Base-by-base conservation (phyloP, 2,888 invertebrate genomes). In the Aricia artaxerxes region DNA sequence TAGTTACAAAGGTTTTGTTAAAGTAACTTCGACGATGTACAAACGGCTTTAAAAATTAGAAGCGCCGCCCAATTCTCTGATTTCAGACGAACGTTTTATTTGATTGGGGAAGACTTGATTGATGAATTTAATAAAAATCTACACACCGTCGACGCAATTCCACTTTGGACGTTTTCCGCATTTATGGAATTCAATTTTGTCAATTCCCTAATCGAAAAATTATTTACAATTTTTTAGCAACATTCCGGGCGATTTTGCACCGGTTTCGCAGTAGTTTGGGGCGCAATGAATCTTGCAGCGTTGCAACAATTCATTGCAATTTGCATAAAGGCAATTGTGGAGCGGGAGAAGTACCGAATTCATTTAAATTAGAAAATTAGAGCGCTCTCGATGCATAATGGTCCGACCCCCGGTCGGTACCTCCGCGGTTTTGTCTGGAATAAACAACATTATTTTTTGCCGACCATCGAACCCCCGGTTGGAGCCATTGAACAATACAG, bases 321-420 rank as follows among this genome's bases (percentile, higher is more conserved):
- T 69, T 69, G 69, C 69, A 69, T 69, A 69, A 69, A 69, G 69
- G 69, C 69, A 69, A 69, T 69, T 69, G 69, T 69, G 13, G 69
- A 69, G 69, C 69, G 35, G 69, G 69, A 38, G 16, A 69, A 69
- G 57, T 57, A 57, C 13, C 31, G 13, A 69, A 69, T 69, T 69
- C 69, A 69, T 69, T 69, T 69, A 69, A 69, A 69, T 69, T 69
- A 69, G 69, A 69, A 35, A 69, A 69, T 69, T 69, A 69, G 69
- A 69, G 69, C 69, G 69, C 35, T 69, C 69, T 69, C 69, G 38
- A 16, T 69, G 69, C 69, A 69, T 69, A 69, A 69, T 38, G 69
- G 69, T 69, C 35, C 35, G 64, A 64, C 64, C 64, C 64, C 64
- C 11, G 64, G 31, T 64, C 64, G 35, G 35, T 69, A 5, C 11